These are phyloP conservation scores for Porites rus DNA, from an alignment of 92 coral and sea anemone genomes.

Conservation along the genomic window DNA sequence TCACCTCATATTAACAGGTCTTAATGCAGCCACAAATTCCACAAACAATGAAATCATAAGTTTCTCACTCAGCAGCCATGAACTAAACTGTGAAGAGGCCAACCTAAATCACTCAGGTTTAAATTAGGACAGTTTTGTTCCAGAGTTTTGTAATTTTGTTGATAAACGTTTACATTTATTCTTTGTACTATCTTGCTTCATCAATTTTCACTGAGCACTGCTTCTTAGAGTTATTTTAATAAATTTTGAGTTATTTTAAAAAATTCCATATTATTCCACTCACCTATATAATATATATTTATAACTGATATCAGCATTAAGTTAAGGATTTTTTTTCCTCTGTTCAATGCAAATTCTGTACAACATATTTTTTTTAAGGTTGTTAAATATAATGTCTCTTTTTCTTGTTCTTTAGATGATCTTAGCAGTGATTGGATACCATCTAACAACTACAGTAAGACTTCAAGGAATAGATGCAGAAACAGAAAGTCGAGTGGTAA, in stretches of 20 bases:
- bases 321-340: not conserved
- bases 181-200: not conserved
- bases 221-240: no score
- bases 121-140: not conserved
- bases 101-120: not conserved
- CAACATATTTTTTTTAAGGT: not conserved
- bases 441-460: constrained; percentile 9
- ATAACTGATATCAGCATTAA: no score
- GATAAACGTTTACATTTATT: not conserved
- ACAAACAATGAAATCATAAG: no score
- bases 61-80: not conserved
- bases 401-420: constrained; percentile 23
- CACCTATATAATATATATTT: no score
- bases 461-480: constrained; percentile 29
- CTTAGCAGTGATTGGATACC: constrained; percentile 28
- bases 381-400: not conserved
- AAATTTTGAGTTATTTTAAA: no score
- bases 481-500: no score
- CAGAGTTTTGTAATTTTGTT: no score
- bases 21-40: no score
- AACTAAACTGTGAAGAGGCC: not conserved
- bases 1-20: no score
- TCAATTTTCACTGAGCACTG: no score
- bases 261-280: no score
- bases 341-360: not conserved